A percentile compares a stretch with the other conserved stretches of the same genome.
Evolutionary conservation across 2,797 vertebrate genomes (phyloP).

Genomic region (Geotrypetes seraphini): DNA sequence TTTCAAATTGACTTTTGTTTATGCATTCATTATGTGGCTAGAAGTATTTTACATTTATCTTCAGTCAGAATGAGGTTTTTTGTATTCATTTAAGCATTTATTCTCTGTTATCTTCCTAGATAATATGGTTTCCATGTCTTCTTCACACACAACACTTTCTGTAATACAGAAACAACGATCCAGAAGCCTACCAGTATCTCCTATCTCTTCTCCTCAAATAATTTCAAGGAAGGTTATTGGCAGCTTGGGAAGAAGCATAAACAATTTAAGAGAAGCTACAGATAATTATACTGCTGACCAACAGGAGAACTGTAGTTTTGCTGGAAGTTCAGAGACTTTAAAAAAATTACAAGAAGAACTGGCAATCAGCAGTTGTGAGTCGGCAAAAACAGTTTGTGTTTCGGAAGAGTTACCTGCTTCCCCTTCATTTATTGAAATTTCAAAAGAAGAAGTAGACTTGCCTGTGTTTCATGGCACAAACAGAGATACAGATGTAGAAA

Average conservation of each 20-base stretch:
- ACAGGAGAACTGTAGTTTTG: conserved; percentile 21
- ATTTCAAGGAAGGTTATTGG: conserved; percentile 18
- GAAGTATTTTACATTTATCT: no score
- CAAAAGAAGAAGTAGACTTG: conserved; percentile 23
- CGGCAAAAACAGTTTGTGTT: conserved; percentile 77
- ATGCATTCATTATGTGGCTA: no score
- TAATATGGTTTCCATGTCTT: not conserved
- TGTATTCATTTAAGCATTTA: not conserved
- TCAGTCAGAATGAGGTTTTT: no score
- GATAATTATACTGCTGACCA: conserved; percentile 23
- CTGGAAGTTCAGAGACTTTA: conserved; percentile 58
- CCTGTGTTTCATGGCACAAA: conserved; percentile 14
- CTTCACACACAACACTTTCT: not conserved
- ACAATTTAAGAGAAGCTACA: conserved; percentile 21
- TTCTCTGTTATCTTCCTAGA: conserved; percentile 27
- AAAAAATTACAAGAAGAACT: conserved; percentile 61
- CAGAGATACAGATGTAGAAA: conserved; percentile 28
- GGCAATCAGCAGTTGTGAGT: conserved; percentile 85
- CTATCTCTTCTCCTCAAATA: conserved; percentile 51
- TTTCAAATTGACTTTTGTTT: no score
- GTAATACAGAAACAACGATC: conserved; percentile 48
- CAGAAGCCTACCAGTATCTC: conserved; percentile 63
- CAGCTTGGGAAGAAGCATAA: conserved; percentile 25
- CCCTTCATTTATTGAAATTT: conserved; percentile 21
- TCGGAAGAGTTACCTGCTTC: conserved; percentile 26